phyloP scores from a whole-genome alignment of 2,888 invertebrate species.

The Lasioglossum figueresi region DNA sequence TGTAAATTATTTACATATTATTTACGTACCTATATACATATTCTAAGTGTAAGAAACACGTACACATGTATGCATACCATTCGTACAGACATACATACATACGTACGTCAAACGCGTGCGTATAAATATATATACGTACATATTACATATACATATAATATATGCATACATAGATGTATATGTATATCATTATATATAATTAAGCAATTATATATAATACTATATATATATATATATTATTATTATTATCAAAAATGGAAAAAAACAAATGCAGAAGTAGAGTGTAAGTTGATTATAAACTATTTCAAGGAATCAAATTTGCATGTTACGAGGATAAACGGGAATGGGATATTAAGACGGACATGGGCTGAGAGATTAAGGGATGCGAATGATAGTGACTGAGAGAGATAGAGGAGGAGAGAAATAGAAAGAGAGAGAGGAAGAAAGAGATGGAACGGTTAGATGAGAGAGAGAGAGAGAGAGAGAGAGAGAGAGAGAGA shows the following conservation, averaged over 20 bases:
- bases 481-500: slow-evolving; percentile 3
- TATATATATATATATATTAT: slow-evolving; percentile 66
- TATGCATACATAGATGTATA: slow-evolving; percentile 22
- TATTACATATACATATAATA: slow-evolving; percentile 55
- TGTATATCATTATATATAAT: slow-evolving; percentile 69
- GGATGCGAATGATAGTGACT: slow-evolving; percentile 15
- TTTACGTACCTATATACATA: slow-evolving; percentile 66
- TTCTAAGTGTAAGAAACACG: slow-evolving; percentile 54
- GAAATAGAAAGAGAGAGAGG: not conserved
- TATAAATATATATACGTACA: slow-evolving; percentile 45
- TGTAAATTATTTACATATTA: slow-evolving; percentile 72
- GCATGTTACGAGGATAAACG: slow-evolving; percentile 72
- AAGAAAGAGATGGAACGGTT: not conserved
- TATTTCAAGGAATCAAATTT: slow-evolving; percentile 79
- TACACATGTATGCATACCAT: slow-evolving; percentile 45
- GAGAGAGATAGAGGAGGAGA: not conserved
- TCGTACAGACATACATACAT: slow-evolving; percentile 43
- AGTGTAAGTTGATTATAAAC: slow-evolving; percentile 71
- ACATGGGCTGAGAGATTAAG: not conserved
- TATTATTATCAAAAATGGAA: slow-evolving; percentile 51
- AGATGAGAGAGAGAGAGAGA: slow-evolving; percentile 12
- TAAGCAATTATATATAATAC: slow-evolving; percentile 31
- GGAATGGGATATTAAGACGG: slow-evolving; percentile 29
- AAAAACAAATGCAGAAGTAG: slow-evolving; percentile 63
- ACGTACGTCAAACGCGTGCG: slow-evolving; percentile 26